Percentiles rank a stretch among this genome's conserved stretches.
phyloP scores from a whole-genome alignment of 2,797 vertebrate species.

The Lutjanus argentimaculatus region DNA sequence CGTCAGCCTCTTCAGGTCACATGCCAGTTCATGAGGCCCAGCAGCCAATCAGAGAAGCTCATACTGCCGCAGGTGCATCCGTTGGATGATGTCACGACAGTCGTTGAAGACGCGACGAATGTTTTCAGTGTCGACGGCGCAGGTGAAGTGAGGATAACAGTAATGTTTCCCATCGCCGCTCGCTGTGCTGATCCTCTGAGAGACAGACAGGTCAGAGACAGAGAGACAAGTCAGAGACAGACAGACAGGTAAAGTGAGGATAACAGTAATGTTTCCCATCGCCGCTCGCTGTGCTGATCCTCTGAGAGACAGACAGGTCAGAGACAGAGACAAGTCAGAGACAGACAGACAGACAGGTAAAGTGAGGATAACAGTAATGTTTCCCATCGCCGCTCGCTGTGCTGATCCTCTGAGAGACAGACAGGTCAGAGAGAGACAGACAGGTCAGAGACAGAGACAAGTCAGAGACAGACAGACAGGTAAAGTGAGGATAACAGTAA shows the following conservation, averaged over 20 bases:
- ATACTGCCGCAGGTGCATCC: slow-evolving; percentile 97
- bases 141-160: slow-evolving; percentile 98
- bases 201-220: slow-evolving; percentile 21
- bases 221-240: background rate
- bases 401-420: background rate
- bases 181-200: slow-evolving; percentile 95
- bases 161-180: slow-evolving; percentile 94
- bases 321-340: background rate
- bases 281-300: too few species aligned
- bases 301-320: background rate
- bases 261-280: too few species aligned
- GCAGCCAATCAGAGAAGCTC: slow-evolving; percentile 93
- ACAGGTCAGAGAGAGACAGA: background rate
- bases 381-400: too few species aligned
- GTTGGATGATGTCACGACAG: slow-evolving; percentile 98
- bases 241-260: slow-evolving; percentile 14
- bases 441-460: background rate
- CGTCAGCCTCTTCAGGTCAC: background rate
- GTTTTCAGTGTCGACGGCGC: slow-evolving; percentile 96
- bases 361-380: too few species aligned
- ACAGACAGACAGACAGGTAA: background rate
- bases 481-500: too few species aligned
- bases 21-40: slow-evolving; percentile 37
- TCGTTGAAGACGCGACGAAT: slow-evolving; percentile 98
- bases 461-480: background rate